Base-by-base conservation (phyloP, 92 coral and sea anemone genomes). In the Blastomussa wellsi region DNA sequence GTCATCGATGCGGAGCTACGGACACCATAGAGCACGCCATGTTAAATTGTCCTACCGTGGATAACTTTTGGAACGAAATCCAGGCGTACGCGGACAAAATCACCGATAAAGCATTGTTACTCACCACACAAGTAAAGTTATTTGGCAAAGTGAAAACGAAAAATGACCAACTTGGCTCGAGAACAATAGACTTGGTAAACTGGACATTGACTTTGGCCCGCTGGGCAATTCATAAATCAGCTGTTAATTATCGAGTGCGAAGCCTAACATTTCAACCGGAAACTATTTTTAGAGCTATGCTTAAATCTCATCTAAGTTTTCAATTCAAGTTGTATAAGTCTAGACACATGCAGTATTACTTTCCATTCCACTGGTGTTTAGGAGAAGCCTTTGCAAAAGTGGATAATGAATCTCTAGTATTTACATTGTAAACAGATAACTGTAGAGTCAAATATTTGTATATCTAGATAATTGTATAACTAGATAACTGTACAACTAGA, bases 181-280 rank as follows among this genome's bases (percentile, higher is more conserved):
- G 7, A 1, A 0, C 19, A 5, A 0, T 42, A 14, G 36, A 79
- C 28, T 31, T 62, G 1, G 28, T 79, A 1, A 79, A 62, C 73
- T 79, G 72, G 72, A 37, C 10, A 11, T n/a, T 78, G 1, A 78
- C 82, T 10, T 17, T 57, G 1, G 71, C 71, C 5, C 52, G 73
- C 2, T 79, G 39, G 7, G 53, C 73, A 2, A 79, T 79, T 8
- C 55, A 60, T 15, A 79, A 79, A 59, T 79, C 73, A 2, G 82
- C 72, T 9, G 70, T 65, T 0, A 0, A 41, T 7, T 41, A 41
- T 7, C 3, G 44, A 41, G 44, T 41, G 7, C 44, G 44, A 3
- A 41, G 7, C 7, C 3, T 41, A 7, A 3, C 44, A 41, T 3
- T 41, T 3, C 44, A 3, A 41, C 44, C 44, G 7, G 44, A 41